Base-by-base conservation (phyloP, 2,797 vertebrate genomes). In the Loriculus beryllinus region DNA sequence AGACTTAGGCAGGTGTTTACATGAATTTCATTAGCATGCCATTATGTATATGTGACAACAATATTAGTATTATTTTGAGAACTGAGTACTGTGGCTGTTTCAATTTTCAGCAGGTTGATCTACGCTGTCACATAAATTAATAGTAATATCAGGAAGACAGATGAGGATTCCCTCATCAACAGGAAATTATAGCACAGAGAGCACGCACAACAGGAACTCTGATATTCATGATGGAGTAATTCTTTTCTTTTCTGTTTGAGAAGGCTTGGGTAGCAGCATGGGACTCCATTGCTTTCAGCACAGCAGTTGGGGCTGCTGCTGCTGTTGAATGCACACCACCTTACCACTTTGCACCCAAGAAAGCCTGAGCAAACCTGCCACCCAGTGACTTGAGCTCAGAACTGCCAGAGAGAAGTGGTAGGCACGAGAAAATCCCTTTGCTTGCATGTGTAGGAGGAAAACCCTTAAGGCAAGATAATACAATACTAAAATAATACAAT, bases 361-460 rank as follows among this genome's bases (percentile, higher is more conserved):
- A 94, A 92, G 23, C 33, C 90, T 95, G 87, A 81, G 40, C 94
- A 96, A 95, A 88, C 11, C 43, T 92, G 96, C 96, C 97, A 80
- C 89, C 80, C 83, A 69, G 96, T 92, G 98, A 94, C 81, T 49
- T 57, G 33, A 77, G 42, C 37, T 22, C 40, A 78, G 75, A 97
- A 96, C n/a, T 91, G 74, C 93, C 86, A 57, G 56, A 23, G 67
- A 76, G 69, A 70, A 70, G 35, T 0, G 2, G 31, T 3, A 49
- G 12, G 26, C 20, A 31, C 20, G 40, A 71, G 39, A 77, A 78
- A 76, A 88, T 42, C 26, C 40, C 25, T 79, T 33, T 42, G 11
- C 52, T 82, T 3, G 4, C 31, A 9, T 5, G 25, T 28, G 6
- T 70, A 67, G 16, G 19, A 82, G 29, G 68, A 76, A 64, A 48